These are phyloP conservation scores for Martes martes DNA, from an alignment of 2,113 vertebrate genomes.

Conservation along the genomic window DNA sequence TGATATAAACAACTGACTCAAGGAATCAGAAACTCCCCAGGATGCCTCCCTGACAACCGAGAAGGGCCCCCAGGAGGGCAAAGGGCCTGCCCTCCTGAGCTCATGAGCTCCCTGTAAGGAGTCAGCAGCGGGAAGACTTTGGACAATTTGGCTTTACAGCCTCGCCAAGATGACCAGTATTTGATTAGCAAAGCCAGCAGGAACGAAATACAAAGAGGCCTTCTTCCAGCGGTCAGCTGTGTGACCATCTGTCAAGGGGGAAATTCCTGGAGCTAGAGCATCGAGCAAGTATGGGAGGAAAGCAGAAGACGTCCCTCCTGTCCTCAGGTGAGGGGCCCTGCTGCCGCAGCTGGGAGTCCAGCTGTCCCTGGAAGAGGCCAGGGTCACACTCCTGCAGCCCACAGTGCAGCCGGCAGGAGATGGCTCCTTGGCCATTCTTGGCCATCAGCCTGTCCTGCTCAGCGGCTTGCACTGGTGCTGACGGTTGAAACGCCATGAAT, in stretches of 20 bases:
- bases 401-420: background rate
- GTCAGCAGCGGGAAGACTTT: background rate
- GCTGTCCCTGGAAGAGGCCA: background rate
- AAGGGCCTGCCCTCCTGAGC: background rate
- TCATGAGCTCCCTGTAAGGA: background rate
- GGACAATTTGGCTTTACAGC: background rate
- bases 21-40: background rate
- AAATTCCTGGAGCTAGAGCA: background rate
- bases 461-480: background rate
- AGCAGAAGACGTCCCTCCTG: background rate
- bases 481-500: background rate
- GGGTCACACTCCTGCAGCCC: background rate
- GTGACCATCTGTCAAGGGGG: background rate
- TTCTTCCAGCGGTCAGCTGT: background rate
- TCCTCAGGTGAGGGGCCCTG: background rate
- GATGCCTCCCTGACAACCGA: background rate
- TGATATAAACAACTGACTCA: background rate
- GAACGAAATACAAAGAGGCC: background rate
- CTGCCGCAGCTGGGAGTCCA: background rate
- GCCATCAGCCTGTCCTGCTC: slow-evolving; percentile 14
- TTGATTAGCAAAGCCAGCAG: background rate
- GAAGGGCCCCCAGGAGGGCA: background rate
- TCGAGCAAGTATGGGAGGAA: background rate
- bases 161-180: background rate
- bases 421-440: background rate